A percentile compares a stretch with the other conserved stretches of the same genome.
Evolutionary conservation across 1,140 invertebrate genomes (phyloP).

Genomic region (Hyposmocoma kahamanoa): DNA sequence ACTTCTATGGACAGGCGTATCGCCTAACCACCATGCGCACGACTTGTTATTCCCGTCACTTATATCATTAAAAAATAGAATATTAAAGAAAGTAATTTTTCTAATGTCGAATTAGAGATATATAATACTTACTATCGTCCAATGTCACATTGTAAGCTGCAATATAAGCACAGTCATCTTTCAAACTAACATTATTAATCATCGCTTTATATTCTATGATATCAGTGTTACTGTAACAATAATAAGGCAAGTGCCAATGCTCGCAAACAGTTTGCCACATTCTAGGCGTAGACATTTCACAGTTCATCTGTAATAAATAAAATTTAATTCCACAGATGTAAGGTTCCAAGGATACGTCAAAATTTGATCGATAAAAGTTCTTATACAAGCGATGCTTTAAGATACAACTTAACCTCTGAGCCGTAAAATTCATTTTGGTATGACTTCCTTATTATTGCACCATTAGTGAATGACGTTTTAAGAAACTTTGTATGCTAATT

Average conservation of each 20-base stretch:
- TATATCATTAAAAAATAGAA: too few species aligned
- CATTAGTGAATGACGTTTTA: too few species aligned
- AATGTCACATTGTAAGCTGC: constrained; percentile 34
- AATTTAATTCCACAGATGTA: neutral
- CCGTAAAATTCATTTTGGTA: too few species aligned
- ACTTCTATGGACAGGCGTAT: too few species aligned
- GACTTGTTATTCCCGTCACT: too few species aligned
- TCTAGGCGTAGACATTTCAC: constrained; percentile 52
- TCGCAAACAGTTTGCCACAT: constrained; percentile 71
- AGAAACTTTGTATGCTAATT: neutral
- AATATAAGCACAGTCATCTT: constrained; percentile 41
- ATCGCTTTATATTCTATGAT: constrained; percentile 34
- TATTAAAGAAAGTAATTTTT: too few species aligned
- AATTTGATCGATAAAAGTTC: neutral
- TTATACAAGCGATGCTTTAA: too few species aligned
- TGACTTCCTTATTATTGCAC: too few species aligned
- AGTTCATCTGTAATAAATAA: constrained; percentile 59
- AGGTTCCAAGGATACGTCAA: neutral
- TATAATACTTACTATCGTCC: too few species aligned
- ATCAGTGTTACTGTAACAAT: constrained; percentile 49
- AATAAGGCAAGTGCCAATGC: constrained; percentile 68
- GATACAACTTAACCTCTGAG: too few species aligned
- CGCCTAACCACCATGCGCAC: too few species aligned
- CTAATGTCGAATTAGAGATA: too few species aligned
- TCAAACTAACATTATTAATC: constrained; percentile 25